Conservation (phyloP, 2,113 vertebrate genomes). For the Elanus axillaris region DNA sequence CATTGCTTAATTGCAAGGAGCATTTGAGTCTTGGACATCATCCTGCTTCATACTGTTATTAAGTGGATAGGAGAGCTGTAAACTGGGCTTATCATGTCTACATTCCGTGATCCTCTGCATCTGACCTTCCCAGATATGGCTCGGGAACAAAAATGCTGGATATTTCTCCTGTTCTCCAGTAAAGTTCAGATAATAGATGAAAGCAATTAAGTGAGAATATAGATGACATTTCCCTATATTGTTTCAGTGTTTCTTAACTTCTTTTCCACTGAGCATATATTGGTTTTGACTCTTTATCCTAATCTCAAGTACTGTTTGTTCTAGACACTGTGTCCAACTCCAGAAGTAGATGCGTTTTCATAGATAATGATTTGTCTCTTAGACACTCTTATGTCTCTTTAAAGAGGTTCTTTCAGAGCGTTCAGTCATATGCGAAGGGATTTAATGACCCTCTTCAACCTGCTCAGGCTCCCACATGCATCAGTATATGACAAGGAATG, state of each 20-base stretch:
- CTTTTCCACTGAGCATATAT: background rate
- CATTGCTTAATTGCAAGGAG: background rate
- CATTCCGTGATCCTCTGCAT: background rate
- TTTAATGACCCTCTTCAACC: background rate
- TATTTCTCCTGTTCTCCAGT: background rate
- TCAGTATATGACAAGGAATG: background rate
- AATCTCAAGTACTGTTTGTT: background rate
- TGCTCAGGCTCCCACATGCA: background rate
- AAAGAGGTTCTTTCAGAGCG: background rate
- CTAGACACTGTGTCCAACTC: background rate
- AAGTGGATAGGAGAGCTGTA: conserved; percentile 19
- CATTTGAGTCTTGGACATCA: background rate
- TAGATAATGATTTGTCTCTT: background rate
- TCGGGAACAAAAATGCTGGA: background rate
- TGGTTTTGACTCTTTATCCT: background rate
- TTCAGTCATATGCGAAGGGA: background rate
- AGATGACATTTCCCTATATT: background rate
- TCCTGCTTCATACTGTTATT: background rate
- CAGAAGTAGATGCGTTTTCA: background rate
- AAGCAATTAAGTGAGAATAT: background rate
- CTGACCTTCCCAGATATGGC: background rate
- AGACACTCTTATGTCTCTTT: background rate
- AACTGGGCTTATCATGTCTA: conserved; percentile 3
- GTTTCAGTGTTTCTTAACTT: background rate
- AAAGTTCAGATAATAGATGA: background rate